Percentiles rank a stretch among this genome's conserved stretches.
Evolutionary conservation across 2,888 invertebrate species (phyloP).

Genomic region (Conchocele bisecta): DNA sequence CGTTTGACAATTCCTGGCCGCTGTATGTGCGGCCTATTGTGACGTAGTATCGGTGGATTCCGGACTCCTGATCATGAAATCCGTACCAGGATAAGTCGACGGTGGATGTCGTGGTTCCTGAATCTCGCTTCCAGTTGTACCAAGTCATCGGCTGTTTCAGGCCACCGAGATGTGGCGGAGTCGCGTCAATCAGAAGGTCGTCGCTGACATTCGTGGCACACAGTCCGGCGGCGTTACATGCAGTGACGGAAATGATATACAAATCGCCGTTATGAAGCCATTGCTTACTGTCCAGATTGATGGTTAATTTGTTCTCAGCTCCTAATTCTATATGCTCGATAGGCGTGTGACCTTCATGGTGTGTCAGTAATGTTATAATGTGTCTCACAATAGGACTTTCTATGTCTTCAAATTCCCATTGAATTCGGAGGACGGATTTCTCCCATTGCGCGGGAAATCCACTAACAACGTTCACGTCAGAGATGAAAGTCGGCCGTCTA

Average conservation of each 20-base stretch:
- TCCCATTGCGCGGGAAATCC: constrained; percentile 53
- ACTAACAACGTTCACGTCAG: too few relatives aligned
- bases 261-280: constrained; percentile 54
- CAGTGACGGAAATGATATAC: constrained; percentile 48
- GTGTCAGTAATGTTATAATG: constrained; percentile 41
- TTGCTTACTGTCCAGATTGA: constrained; percentile 34
- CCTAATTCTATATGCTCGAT: constrained; percentile 45
- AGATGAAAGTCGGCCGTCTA: too few relatives aligned
- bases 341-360: constrained; percentile 52
- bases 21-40: constrained; percentile 45
- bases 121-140: constrained; percentile 11
- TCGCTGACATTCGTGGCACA: constrained; percentile 49
- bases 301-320: constrained; percentile 29
- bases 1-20: constrained; percentile 47
- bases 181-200: constrained; percentile 58
- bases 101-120: not conserved
- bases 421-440: constrained; percentile 45
- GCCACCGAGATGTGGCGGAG: constrained; percentile 66
- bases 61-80: constrained; percentile 61
- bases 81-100: constrained; percentile 61
- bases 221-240: constrained; percentile 58
- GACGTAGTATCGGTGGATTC: constrained; percentile 44
- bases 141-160: constrained; percentile 52
- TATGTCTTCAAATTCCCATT: constrained; percentile 47
- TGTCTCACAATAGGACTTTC: constrained; percentile 55